A percentile compares a stretch with the other conserved stretches of the same genome.
Evolutionary conservation across 2,797 vertebrate genomes (phyloP).

Genomic region (Neosalanx taihuensis): DNA sequence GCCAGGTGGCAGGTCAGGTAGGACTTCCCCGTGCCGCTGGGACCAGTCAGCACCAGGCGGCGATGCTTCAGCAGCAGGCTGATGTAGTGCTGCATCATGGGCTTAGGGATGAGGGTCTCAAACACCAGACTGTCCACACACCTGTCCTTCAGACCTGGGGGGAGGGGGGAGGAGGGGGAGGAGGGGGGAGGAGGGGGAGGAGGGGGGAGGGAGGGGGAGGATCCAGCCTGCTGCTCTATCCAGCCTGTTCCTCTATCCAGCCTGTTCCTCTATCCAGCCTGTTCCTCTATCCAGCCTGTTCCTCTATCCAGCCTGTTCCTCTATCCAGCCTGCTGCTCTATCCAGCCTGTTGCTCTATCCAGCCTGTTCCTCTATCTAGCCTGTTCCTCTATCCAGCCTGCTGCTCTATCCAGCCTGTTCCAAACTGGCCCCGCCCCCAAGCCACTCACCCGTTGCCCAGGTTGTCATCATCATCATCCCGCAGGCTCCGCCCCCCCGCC

Average conservation of each 20-base stretch:
- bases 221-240: no score
- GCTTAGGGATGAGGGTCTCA: slow-evolving; percentile 94
- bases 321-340: slow-evolving; percentile 3
- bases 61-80: slow-evolving; percentile 95
- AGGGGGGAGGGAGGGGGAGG: no score
- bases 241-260: background rate
- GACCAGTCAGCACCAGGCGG: slow-evolving; percentile 90
- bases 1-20: slow-evolving; percentile 93
- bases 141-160: slow-evolving; percentile 92
- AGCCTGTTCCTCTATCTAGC: background rate
- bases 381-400: no score
- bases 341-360: slow-evolving; percentile 1
- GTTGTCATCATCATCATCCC: slow-evolving; percentile 88
- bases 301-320: no score
- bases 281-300: background rate
- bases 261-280: slow-evolving; percentile 2
- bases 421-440: no score
- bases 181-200: no score
- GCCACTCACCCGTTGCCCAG: slow-evolving; percentile 90
- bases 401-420: slow-evolving; percentile 6
- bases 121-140: slow-evolving; percentile 97
- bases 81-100: slow-evolving; percentile 99
- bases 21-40: slow-evolving; percentile 94
- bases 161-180: slow-evolving; percentile 11
- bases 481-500: slow-evolving; percentile 78